Conservation (phyloP, 2,888 invertebrate species). For the Xylophagus ater region DNA sequence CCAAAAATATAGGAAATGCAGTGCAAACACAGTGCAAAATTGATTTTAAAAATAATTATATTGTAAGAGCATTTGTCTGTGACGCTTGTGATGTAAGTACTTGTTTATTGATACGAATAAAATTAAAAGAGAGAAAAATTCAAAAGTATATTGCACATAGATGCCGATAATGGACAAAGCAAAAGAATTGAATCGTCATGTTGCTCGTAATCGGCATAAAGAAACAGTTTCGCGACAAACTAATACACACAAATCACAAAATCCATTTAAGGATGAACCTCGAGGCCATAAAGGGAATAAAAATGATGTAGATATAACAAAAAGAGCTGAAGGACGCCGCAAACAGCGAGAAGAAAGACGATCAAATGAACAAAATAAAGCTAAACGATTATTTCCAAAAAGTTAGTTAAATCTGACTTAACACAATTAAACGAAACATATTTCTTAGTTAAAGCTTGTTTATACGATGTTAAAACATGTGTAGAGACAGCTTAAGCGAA, state of each 20-base stretch:
- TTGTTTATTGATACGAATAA: neutral
- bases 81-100: conserved; percentile 7
- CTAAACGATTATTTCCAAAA: no score
- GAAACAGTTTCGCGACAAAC: no score
- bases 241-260: no score
- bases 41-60: conserved; percentile 2
- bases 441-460: neutral
- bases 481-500: conserved; percentile 1
- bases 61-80: conserved; percentile 5
- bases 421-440: no score
- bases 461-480: neutral
- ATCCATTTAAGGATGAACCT: no score
- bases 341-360: no score
- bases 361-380: no score
- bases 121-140: neutral
- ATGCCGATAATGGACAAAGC: neutral
- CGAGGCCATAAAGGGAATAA: no score
- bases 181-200: neutral
- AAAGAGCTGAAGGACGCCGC: no score
- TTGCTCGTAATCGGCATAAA: neutral
- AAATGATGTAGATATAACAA: no score
- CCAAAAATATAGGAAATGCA: neutral
- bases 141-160: neutral
- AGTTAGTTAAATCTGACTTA: no score
- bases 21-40: conserved; percentile 1